A percentile compares a stretch with the other conserved stretches of the same genome.
Conservation (phyloP, 2,113 vertebrate species). For the Rhea americana region DNA sequence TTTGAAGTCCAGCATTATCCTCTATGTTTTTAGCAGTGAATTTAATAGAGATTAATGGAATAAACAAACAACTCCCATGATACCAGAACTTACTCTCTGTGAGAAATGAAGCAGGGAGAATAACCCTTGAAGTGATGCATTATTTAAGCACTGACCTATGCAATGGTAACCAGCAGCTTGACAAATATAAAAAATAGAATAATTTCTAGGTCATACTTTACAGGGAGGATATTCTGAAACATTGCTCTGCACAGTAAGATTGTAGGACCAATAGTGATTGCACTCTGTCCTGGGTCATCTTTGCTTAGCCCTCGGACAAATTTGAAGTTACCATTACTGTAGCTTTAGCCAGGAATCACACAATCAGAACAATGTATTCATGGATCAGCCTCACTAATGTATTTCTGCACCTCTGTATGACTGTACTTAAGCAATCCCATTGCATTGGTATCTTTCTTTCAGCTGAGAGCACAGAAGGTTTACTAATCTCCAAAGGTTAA, state of each 20-base stretch:
- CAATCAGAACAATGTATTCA: not conserved
- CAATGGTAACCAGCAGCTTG: not conserved
- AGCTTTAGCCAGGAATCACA: not conserved
- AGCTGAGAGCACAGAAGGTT: not conserved
- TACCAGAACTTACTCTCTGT: not conserved
- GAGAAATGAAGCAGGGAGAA: constrained; percentile 15
- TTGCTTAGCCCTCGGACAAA: not conserved
- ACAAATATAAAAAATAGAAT: not conserved
- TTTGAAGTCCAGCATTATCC: not conserved
- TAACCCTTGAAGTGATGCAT: not conserved
- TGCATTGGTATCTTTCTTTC: not conserved
- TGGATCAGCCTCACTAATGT: not conserved
- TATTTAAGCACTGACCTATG: constrained; percentile 9
- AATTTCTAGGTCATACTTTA: not conserved
- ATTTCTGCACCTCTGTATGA: not conserved
- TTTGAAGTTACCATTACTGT: not conserved
- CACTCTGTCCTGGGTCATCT: not conserved
- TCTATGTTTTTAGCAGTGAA: not conserved
- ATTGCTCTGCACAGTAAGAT: not conserved
- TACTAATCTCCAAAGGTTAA: not conserved
- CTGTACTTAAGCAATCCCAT: not conserved
- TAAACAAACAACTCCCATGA: constrained; percentile 1
- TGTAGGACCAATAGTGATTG: not conserved
- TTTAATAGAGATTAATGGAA: constrained; percentile 22
- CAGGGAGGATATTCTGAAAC: not conserved